Conservation (phyloP, 2,113 vertebrate genomes). For the Heloderma charlesbogerti region DNA sequence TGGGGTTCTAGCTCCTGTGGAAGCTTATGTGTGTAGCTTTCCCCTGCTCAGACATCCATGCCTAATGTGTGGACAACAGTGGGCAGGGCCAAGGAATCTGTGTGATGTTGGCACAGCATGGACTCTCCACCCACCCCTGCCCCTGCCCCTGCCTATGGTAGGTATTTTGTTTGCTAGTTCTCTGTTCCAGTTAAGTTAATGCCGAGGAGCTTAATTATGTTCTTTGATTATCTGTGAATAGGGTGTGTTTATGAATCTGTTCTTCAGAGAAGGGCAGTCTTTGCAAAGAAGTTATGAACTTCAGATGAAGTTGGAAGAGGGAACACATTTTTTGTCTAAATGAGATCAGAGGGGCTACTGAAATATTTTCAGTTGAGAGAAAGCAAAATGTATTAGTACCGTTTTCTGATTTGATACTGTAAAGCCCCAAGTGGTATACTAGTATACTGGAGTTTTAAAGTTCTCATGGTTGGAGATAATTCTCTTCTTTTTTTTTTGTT, state of each 20-base stretch:
- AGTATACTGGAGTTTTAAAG: background rate
- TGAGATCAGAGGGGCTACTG: background rate
- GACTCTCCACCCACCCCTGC: background rate
- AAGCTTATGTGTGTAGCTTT: background rate
- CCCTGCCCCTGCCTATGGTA: background rate
- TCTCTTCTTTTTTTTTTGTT: constrained; percentile 53
- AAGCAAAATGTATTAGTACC: background rate
- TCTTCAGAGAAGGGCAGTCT: background rate
- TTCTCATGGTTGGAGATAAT: constrained; percentile 13
- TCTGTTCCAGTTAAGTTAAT: background rate
- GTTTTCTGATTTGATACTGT: constrained; percentile 19
- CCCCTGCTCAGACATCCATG: background rate
- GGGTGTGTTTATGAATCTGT: background rate
- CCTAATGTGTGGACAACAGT: background rate
- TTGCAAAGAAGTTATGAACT: background rate
- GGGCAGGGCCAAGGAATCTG: background rate
- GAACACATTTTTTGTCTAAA: background rate
- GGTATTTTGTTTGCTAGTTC: background rate
- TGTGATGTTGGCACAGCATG: background rate
- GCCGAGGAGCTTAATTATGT: background rate
- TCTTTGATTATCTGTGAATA: background rate
- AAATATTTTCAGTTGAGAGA: background rate
- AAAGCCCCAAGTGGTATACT: constrained; percentile 8
- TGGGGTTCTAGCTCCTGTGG: background rate
- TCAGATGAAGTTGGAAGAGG: background rate